Conservation (phyloP, 2,797 vertebrate genomes). For the Harpagifer antarcticus region DNA sequence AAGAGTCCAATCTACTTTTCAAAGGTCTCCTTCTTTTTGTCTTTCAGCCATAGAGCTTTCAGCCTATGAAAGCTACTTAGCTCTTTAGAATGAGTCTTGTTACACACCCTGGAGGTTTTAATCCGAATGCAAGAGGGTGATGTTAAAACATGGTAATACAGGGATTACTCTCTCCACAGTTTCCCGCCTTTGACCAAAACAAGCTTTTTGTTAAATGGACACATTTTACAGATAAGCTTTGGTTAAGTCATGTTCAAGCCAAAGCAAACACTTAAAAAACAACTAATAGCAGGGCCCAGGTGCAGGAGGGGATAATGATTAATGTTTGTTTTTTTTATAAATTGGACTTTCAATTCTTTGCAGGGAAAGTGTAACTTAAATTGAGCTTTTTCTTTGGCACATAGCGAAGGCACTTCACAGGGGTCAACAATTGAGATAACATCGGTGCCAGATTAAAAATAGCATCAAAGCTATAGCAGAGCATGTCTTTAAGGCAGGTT, state of each 20-base stretch:
- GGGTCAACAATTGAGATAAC: not conserved
- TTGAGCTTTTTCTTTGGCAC: not conserved
- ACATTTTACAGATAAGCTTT: slow-evolving; percentile 47
- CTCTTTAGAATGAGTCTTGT: slow-evolving; percentile 48
- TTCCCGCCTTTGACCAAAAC: slow-evolving; percentile 61
- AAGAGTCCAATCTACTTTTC: not conserved
- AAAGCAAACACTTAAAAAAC: slow-evolving; percentile 15
- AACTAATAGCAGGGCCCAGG: slow-evolving; percentile 5
- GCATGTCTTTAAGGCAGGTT: slow-evolving; percentile 10
- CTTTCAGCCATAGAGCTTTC: slow-evolving; percentile 15
- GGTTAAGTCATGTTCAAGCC: slow-evolving; percentile 29
- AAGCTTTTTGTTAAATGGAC: slow-evolving; percentile 45
- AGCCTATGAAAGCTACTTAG: slow-evolving; percentile 45
- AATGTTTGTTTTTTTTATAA: not conserved
- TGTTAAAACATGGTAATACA: slow-evolving; percentile 65
- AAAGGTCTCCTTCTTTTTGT: slow-evolving; percentile 12
- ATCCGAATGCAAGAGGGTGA: slow-evolving; percentile 57
- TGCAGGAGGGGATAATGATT: slow-evolving; percentile 16
- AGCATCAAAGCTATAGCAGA: not conserved
- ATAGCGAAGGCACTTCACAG: not conserved
- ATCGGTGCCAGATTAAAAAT: not conserved
- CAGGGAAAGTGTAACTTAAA: not conserved
- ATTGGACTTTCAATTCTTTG: slow-evolving; percentile 6
- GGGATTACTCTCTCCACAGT: slow-evolving; percentile 65
- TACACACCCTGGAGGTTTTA: slow-evolving; percentile 56